Base-by-base conservation (phyloP, 92 coral and sea anemone species). In the Scolanthus callimorphus region DNA sequence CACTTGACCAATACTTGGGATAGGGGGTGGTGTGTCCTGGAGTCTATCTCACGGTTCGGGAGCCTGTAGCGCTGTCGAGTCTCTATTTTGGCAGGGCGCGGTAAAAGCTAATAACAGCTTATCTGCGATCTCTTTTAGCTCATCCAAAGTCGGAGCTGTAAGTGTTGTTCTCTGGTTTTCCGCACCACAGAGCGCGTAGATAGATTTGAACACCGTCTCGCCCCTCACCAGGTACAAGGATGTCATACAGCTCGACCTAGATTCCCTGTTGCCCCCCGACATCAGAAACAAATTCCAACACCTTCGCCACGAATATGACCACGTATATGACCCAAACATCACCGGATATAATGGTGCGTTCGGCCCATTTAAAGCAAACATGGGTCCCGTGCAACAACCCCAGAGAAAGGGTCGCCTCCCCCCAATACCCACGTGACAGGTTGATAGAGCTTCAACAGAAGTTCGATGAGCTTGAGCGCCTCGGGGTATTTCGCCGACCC, bases 341-440 rank as follows among this genome's bases (percentile, higher is more conserved):
- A 6, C 6, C 3, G 69, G 76, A 1, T 69, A 69, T 51, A 66
- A 45, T 25, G 50, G 28, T 38, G 55, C 65, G 11, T 17, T 52
- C 21, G 55, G 53, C 30, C 65, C 54, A 15, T 59, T 34, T 15
- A n/a, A n/a, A n/a, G n/a, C n/a, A n/a, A 34, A 34, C 15, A 34
- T 34, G 41, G 41, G 41, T 15, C 41, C 15, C 41, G 41, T 34
- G 41, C 8, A 34, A 15, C 55, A 39, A 34, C 60, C 34, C 2
- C 62, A 73, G 61, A 71, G 60, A 3, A 73, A 73, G 49, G 73
- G 67, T 51, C 66, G 80, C 34, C 66, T 73, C 20, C 73, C n/a
- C 73, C 20, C 73, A 73, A 24, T 73, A 63, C 63, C 59, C 80
- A 2, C 71, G 54, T n/a, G 80, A 26, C 39, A 73, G 70, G 29